phyloP scores from a whole-genome alignment of 2,113 vertebrate species.

The Cyanistes caeruleus region DNA sequence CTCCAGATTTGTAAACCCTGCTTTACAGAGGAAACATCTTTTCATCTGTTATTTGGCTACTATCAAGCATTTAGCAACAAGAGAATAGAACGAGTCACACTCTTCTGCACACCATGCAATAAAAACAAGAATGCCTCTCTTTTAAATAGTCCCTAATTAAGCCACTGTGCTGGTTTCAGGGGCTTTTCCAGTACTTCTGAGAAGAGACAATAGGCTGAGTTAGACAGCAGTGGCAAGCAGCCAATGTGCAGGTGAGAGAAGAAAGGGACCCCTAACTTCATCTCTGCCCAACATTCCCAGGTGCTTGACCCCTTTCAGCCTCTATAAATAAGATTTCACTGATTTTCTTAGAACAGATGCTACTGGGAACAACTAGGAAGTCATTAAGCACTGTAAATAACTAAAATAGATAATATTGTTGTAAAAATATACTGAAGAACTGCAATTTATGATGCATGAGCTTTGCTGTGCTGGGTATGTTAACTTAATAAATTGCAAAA shows the following conservation, averaged over 20 bases:
- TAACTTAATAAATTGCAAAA: conserved; percentile 20
- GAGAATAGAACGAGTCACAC: fast-evolving
- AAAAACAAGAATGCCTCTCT: neutral
- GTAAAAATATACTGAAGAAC: conserved; percentile 12
- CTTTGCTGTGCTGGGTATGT: neutral
- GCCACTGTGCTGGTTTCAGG: neutral
- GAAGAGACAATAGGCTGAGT: neutral
- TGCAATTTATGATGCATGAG: neutral
- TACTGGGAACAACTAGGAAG: neutral
- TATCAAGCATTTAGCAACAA: neutral
- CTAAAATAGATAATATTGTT: neutral
- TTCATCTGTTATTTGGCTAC: neutral
- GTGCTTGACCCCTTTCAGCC: neutral
- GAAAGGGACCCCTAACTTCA: neutral
- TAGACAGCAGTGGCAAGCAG: neutral
- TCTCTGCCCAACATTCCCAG: neutral
- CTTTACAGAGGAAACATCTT: neutral
- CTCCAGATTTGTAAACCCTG: neutral
- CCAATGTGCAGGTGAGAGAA: neutral
- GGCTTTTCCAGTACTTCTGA: neutral
- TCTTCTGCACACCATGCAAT: neutral
- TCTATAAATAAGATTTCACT: neutral
- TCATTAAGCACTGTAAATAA: conserved; percentile 24
- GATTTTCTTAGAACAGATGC: neutral
- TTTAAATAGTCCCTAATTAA: neutral